A percentile compares a stretch with the other conserved stretches of the same genome.
Evolutionary conservation across 2,797 vertebrate genomes (phyloP).

Genomic region (Molossus alvarezi): DNA sequence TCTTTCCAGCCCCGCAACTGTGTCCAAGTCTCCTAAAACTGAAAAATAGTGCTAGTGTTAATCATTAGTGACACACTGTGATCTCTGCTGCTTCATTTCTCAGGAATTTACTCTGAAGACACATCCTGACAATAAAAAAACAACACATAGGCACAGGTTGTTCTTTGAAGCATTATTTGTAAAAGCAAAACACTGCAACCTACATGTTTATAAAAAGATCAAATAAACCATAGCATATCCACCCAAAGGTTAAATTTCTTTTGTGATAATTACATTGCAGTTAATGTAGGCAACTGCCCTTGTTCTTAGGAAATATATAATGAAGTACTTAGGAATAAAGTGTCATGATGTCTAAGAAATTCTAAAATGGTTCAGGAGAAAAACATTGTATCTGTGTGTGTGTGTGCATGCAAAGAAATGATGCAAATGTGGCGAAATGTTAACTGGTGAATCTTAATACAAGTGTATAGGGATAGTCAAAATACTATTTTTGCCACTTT

Average conservation of each 20-base stretch:
- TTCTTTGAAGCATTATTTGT: conserved; percentile 13
- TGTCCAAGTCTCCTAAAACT: conserved; percentile 84
- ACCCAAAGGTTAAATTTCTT: conserved; percentile 1
- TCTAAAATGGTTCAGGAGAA: neutral
- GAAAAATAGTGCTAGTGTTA: conserved; percentile 62
- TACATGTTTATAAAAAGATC: neutral
- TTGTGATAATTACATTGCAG: neutral
- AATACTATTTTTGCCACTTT: neutral
- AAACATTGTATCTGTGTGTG: neutral
- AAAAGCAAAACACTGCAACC: neutral
- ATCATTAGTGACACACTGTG: neutral
- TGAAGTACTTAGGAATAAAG: neutral
- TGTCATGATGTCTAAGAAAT: conserved; percentile 11
- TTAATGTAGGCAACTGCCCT: neutral
- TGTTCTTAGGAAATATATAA: neutral
- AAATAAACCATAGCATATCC: neutral
- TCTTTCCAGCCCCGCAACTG: conserved; percentile 88
- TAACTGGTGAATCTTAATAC: neutral
- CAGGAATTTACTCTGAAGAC: neutral
- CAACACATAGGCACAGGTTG: neutral
- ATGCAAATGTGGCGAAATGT: neutral
- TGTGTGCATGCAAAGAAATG: neutral
- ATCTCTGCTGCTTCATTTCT: neutral
- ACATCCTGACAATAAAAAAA: neutral
- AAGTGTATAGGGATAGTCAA: neutral